Conservation (phyloP, 1,140 invertebrate species). For the Venustaconcha ellipsiformis region DNA sequence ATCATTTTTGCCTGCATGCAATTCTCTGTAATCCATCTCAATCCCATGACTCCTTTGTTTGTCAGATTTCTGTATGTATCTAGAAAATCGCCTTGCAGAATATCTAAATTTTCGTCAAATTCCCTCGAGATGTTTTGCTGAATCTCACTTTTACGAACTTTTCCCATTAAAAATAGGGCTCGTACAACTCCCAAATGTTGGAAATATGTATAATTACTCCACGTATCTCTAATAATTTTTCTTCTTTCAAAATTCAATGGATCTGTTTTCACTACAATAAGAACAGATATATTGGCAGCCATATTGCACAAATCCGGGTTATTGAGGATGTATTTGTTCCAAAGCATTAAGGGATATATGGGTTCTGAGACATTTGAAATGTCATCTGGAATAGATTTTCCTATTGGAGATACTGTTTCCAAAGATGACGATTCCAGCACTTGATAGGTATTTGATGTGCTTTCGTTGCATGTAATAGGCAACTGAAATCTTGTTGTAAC, state of each 20-base stretch:
- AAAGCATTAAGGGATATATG: too few species aligned
- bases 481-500: too few species aligned
- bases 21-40: conserved; percentile 82
- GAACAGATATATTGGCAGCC: conserved; percentile 35
- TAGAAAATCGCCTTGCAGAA: conserved; percentile 61
- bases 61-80: conserved; percentile 64
- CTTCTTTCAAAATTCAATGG: conserved; percentile 48
- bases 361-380: too few species aligned
- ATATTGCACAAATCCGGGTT: conserved; percentile 43
- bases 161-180: conserved; percentile 79
- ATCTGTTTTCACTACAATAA: conserved; percentile 57
- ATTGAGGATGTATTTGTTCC: conserved; percentile 36
- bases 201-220: conserved; percentile 51
- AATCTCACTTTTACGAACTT: conserved; percentile 62
- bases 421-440: too few species aligned
- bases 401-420: too few species aligned
- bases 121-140: conserved; percentile 43
- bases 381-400: too few species aligned
- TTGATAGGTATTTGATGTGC: too few species aligned
- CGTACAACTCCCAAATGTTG: conserved; percentile 31
- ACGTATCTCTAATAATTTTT: conserved; percentile 57
- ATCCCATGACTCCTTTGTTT: conserved; percentile 79
- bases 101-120: conserved; percentile 43
- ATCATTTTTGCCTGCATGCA: conserved; percentile 72
- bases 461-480: too few species aligned